phyloP scores from a whole-genome alignment of 2,888 invertebrate genomes.

The Diaprepes abbreviatus region DNA sequence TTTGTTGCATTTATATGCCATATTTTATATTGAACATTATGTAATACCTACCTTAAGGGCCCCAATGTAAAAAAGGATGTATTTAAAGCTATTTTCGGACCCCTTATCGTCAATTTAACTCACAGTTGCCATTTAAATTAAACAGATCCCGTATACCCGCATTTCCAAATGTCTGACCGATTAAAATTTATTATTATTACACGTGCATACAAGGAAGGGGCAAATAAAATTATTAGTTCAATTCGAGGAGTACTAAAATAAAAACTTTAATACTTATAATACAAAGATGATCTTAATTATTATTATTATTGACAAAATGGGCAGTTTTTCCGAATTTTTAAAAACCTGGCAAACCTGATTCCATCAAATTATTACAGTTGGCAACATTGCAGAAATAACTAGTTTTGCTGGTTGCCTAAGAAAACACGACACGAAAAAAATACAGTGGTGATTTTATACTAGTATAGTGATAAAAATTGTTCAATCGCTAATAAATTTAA shows the following conservation, averaged over 20 bases:
- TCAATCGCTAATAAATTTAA: too few relatives aligned
- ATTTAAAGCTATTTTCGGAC: neutral
- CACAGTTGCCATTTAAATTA: neutral
- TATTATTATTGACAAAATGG: too few relatives aligned
- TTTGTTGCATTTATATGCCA: neutral
- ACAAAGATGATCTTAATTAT: too few relatives aligned
- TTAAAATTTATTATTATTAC: neutral
- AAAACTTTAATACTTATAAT: too few relatives aligned
- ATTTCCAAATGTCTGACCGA: neutral
- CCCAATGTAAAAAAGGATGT: conserved; percentile 11
- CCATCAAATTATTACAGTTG: neutral
- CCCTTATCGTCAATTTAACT: neutral
- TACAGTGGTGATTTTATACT: too few relatives aligned
- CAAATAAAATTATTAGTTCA: neutral
- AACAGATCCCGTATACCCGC: neutral
- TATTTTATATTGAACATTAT: neutral
- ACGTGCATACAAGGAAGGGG: neutral
- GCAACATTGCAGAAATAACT: neutral
- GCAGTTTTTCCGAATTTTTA: too few relatives aligned
- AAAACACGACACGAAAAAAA: too few relatives aligned
- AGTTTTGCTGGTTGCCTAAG: neutral
- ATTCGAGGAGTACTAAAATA: too few relatives aligned
- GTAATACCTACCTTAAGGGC: neutral
- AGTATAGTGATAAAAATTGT: too few relatives aligned
- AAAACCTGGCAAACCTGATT: too few relatives aligned